phyloP scores from a whole-genome alignment of 2,113 vertebrate genomes.

The Monopterus albus region DNA sequence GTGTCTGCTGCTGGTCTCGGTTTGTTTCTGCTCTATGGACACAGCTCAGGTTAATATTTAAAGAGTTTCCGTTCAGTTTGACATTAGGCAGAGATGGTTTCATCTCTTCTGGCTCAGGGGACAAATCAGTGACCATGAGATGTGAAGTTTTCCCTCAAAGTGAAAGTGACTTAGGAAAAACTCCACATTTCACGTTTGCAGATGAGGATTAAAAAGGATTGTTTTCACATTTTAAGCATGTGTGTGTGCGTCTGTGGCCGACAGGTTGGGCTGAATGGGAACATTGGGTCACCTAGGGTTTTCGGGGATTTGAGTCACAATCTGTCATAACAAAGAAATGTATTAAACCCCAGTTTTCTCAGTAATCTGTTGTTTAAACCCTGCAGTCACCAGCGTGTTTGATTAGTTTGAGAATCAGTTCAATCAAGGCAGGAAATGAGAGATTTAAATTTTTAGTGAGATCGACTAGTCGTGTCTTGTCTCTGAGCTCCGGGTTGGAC shows the following conservation, averaged over 20 bases:
- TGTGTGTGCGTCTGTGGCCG: constrained; percentile 22
- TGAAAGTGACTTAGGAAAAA: too few species aligned
- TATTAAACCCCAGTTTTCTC: background rate
- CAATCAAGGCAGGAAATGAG: background rate
- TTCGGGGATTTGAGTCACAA: constrained; percentile 22
- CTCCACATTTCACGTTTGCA: background rate
- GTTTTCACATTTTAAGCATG: background rate
- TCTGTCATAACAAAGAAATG: constrained; percentile 13
- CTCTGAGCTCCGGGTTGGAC: background rate
- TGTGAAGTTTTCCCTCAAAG: too few species aligned
- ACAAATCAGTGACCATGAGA: too few species aligned
- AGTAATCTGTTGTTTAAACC: background rate
- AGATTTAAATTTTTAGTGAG: too few species aligned
- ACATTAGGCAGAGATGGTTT: background rate
- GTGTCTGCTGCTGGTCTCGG: constrained; percentile 16
- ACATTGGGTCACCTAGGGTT: constrained; percentile 63
- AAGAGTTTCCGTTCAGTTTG: background rate
- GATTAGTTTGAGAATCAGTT: too few species aligned
- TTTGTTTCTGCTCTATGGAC: constrained; percentile 16
- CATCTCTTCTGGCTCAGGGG: too few species aligned
- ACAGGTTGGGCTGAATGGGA: constrained; percentile 29
- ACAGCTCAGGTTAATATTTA: constrained; percentile 46
- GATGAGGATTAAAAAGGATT: background rate
- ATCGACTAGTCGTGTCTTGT: too few species aligned
- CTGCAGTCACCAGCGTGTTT: too few species aligned